phyloP scores from a whole-genome alignment of 2,888 invertebrate genomes.

The Graphium colonna region DNA sequence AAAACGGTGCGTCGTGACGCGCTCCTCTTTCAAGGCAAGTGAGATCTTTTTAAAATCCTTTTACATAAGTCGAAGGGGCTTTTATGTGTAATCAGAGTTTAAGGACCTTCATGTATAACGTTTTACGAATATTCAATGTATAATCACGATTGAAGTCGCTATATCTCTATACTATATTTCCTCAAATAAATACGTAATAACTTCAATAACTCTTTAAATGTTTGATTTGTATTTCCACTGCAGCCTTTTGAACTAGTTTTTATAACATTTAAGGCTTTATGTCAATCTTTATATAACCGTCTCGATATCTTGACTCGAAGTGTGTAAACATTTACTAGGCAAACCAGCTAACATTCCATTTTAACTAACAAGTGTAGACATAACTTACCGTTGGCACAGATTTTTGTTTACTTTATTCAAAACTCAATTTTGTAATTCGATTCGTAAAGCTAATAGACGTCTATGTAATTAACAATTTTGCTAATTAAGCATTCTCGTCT shows the following conservation, averaged over 20 bases:
- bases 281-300: conserved; percentile 54
- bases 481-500: no score
- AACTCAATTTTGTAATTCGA: conserved; percentile 10
- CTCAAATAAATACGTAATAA: no score
- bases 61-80: not conserved
- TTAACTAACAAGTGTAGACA: conserved; percentile 23
- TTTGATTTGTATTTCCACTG: conserved; percentile 42
- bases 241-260: conserved; percentile 39
- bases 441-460: not conserved
- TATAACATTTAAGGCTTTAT: conserved; percentile 49
- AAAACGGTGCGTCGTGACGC: not conserved
- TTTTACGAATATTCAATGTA: no score
- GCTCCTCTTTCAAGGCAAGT: not conserved
- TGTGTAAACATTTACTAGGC: conserved; percentile 28
- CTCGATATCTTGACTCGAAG: conserved; percentile 35
- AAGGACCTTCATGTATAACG: no score
- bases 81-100: conserved; percentile 7
- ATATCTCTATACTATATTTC: no score
- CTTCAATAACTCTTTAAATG: conserved; percentile 28
- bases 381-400: conserved; percentile 21
- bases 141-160: no score
- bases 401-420: conserved; percentile 15
- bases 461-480: not conserved
- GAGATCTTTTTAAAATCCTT: not conserved
- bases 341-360: conserved; percentile 23